Conservation (phyloP, 2,113 vertebrate species). For the Grus americana region DNA sequence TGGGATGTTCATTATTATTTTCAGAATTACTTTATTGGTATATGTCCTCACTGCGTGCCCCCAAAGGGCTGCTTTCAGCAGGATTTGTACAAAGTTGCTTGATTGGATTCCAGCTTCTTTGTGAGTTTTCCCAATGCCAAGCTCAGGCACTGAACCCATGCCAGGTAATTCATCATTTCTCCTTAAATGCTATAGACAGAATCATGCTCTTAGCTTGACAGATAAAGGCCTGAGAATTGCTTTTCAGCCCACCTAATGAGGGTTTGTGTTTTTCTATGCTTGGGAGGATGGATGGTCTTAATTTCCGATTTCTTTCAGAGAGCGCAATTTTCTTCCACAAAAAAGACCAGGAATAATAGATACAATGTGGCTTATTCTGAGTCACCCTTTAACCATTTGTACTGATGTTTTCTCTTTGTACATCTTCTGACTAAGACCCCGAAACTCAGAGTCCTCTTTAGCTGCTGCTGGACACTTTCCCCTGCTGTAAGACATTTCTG, state of each 20-base stretch:
- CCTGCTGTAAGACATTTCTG: background rate
- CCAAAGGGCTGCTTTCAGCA: background rate
- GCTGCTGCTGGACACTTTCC: background rate
- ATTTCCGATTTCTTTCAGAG: conserved; percentile 47
- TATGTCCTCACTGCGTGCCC: background rate
- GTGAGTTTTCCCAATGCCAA: background rate
- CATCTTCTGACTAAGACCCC: background rate
- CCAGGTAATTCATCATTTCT: conserved; percentile 44
- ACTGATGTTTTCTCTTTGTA: background rate
- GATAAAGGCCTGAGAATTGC: conserved; percentile 50
- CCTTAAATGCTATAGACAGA: background rate
- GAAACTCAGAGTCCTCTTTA: background rate
- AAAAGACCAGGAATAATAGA: conserved; percentile 38
- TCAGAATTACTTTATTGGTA: background rate
- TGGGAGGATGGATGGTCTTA: conserved; percentile 20
- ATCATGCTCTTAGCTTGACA: background rate
- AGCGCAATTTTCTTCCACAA: conserved; percentile 29
- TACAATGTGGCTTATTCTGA: conserved; percentile 31
- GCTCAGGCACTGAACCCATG: background rate
- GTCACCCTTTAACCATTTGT: background rate
- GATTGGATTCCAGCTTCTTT: conserved; percentile 34
- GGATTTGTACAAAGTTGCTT: background rate
- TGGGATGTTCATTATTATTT: background rate
- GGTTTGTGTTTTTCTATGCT: background rate
- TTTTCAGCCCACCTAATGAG: conserved; percentile 53